Evolutionary conservation across 2,888 invertebrate genomes (phyloP).

Genomic region (Tenthredo scrophulariae): DNA sequence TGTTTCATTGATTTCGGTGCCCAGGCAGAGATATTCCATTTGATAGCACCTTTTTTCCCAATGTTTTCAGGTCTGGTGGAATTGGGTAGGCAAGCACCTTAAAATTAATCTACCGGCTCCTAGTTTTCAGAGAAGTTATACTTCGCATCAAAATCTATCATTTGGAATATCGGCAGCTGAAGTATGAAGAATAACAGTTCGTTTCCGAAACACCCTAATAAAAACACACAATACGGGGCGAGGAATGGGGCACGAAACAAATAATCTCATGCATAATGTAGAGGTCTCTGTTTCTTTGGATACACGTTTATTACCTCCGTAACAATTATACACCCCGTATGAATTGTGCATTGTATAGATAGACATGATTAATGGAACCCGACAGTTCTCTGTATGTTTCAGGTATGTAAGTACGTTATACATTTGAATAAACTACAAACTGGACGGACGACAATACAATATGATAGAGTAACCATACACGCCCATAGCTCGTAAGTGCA

Average conservation of each 20-base stretch:
- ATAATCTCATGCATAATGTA: background rate
- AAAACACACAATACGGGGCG: background rate
- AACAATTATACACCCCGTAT: background rate
- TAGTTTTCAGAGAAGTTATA: too few relatives aligned
- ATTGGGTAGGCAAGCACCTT: too few relatives aligned
- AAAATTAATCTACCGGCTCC: too few relatives aligned
- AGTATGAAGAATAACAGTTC: too few relatives aligned
- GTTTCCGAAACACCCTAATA: background rate
- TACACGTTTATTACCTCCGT: background rate
- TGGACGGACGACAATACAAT: background rate
- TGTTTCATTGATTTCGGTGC: too few relatives aligned
- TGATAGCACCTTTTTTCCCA: too few relatives aligned
- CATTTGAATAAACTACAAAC: background rate
- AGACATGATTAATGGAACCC: background rate
- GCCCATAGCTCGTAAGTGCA: background rate
- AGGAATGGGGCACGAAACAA: background rate
- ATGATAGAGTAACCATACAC: background rate
- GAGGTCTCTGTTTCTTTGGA: constrained; percentile 5
- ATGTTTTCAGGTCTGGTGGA: too few relatives aligned
- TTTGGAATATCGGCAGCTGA: too few relatives aligned
- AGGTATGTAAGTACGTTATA: background rate
- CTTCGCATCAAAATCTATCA: too few relatives aligned
- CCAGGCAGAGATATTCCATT: too few relatives aligned
- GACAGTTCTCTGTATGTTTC: background rate
- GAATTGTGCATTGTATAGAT: background rate